Base-by-base conservation (phyloP, 2,797 vertebrate genomes). In the Huso huso region DNA sequence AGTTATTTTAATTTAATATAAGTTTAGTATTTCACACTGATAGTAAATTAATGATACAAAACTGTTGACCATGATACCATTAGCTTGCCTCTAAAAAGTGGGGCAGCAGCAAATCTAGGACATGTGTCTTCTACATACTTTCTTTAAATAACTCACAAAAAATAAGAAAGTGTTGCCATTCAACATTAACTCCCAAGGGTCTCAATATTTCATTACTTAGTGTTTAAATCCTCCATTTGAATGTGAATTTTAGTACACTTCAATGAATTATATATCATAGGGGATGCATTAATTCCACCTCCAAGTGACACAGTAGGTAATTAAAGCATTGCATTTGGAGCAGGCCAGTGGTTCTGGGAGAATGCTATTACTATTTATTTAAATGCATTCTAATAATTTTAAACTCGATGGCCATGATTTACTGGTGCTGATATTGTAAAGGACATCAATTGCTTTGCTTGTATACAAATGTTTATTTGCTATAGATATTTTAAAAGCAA, bases 401-500 rank as follows among this genome's bases (percentile, higher is more conserved):
- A n/a, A 48, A 66, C 49, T 51, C 51, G 60, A 65, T 73, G 76
- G 66, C 73, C 75, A 77, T 84, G 78, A 89, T 88, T 81, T 86
- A 86, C 79, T 84, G 74, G 75, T 68, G 55, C 65, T 71, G 75
- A 78, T 76, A 75, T 65, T 80, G 78, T 74, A 79, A 82, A 86
- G 78, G 70, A 71, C 75, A 84, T 79, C 77, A 82, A 89, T 91
- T 92, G 81, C 87, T 87, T 88, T 84, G 83, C 84, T 78, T 76
- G 75, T 74, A 74, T 81, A 85, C 87, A 86, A 84, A 93, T 94
- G 90, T 86, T 88, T 93, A 90, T 94, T 92, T 85, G 85, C 87
- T 85, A 91, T 86, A 81, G 79, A 86, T 78, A 87, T 88, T 87
- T 84, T 88, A 84, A 90, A 87, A 86, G 83, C 83, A 88, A 83